phyloP scores from a whole-genome alignment of 2,888 invertebrate species.

The Torymus auratus region DNA sequence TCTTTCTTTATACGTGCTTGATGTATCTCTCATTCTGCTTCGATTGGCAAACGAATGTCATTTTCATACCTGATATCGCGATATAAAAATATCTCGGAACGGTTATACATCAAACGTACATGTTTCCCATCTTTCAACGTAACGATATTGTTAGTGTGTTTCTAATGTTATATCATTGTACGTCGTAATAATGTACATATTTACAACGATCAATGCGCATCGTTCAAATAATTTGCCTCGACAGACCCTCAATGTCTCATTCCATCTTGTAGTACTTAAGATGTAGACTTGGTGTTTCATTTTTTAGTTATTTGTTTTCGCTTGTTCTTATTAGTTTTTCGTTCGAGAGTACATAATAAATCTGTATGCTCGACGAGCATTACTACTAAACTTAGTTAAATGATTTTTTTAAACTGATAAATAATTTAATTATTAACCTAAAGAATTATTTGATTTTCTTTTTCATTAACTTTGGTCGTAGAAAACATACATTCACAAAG shows the following conservation, averaged over 20 bases:
- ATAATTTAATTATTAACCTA: constrained; percentile 1
- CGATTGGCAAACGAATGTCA: background rate
- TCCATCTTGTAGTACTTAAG: constrained; percentile 25
- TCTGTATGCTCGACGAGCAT: constrained; percentile 29
- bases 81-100: too few relatives aligned
- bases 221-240: constrained; percentile 19
- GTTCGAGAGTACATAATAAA: constrained; percentile 12
- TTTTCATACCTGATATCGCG: background rate
- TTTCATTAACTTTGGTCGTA: too few relatives aligned
- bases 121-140: constrained; percentile 3
- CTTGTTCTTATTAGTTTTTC: constrained; percentile 1
- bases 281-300: constrained; percentile 33
- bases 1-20: background rate
- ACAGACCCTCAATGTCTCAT: constrained; percentile 45
- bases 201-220: background rate
- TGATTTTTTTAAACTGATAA: background rate
- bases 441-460: too few relatives aligned
- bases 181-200: background rate
- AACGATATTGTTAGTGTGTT: constrained; percentile 21
- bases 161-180: constrained; percentile 1
- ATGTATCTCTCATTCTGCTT: constrained; percentile 10
- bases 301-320: constrained; percentile 21
- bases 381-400: constrained; percentile 33
- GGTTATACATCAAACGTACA: background rate
- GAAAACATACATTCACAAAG: too few relatives aligned